Evolutionary conservation across 2,113 vertebrate genomes (phyloP).

Genomic region (Propithecus coquereli): DNA sequence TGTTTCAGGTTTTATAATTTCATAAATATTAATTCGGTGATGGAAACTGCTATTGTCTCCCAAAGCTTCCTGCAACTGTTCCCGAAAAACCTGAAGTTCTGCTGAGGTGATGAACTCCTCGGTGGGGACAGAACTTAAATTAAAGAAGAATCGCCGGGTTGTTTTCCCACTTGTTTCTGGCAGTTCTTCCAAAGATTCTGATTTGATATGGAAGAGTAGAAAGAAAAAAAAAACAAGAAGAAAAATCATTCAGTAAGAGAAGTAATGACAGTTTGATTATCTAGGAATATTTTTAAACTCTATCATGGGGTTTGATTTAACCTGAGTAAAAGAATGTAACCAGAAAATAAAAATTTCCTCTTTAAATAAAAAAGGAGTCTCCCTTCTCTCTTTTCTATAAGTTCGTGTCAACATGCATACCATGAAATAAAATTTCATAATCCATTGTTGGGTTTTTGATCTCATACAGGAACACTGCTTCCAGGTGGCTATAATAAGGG

Average conservation of each 20-base stretch:
- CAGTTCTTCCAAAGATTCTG: constrained; percentile 95
- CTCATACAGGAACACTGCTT: constrained; percentile 54
- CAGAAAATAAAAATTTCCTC: constrained; percentile 33
- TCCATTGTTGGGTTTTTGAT: constrained; percentile 48
- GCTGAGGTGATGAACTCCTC: constrained; percentile 96
- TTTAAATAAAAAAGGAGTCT: not conserved
- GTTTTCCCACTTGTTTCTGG: constrained; percentile 92
- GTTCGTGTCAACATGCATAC: not conserved
- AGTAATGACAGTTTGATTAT: constrained; percentile 27
- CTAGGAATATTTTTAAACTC: not conserved
- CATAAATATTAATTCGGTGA: constrained; percentile 99
- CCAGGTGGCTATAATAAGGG: constrained; percentile 68
- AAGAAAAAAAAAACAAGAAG: constrained; percentile 11
- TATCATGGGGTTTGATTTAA: not conserved
- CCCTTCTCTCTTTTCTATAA: not conserved
- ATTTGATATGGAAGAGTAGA: constrained; percentile 58
- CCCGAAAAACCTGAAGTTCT: constrained; percentile 95
- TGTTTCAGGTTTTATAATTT: constrained; percentile 91
- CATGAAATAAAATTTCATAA: constrained; percentile 48
- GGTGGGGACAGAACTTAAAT: constrained; percentile 92
- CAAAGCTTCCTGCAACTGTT: constrained; percentile 88
- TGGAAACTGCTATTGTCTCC: constrained; percentile 83
- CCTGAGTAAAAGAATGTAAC: not conserved
- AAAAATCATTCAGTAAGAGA: constrained; percentile 62
- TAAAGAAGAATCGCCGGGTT: constrained; percentile 96